Conservation (phyloP, 2,113 vertebrate genomes). For the Heliornis fulica region DNA sequence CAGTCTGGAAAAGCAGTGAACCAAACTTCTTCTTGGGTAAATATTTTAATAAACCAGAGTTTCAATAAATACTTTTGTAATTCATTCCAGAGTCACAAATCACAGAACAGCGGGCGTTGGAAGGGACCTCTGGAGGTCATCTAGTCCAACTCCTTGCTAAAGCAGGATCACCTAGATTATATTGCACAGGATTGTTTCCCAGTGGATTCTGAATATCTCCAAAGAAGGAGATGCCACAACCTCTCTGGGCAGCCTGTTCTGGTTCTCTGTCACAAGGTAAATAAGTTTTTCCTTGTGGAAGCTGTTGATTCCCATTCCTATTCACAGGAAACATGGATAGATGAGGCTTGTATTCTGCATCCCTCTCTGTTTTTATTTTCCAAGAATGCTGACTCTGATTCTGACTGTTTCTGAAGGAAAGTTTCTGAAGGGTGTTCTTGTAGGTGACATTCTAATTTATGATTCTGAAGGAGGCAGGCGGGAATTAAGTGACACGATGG, state of each 20-base stretch:
- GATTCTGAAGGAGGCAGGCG: constrained; percentile 5
- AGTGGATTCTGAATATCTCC: no score
- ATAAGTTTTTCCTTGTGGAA: background rate
- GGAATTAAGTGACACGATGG: constrained; percentile 46
- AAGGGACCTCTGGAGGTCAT: no score
- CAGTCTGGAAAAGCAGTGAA: background rate
- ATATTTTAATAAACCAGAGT: background rate
- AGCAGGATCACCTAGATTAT: no score
- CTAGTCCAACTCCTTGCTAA: no score
- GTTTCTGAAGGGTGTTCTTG: constrained; percentile 35
- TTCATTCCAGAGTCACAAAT: background rate
- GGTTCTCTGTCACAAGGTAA: no score
- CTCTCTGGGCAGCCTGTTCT: no score
- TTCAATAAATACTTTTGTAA: background rate
- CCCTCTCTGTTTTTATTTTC: background rate
- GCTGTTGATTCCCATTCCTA: background rate
- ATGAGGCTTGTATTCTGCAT: background rate
- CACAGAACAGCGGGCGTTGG: no score
- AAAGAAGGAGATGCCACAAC: no score
- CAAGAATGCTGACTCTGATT: background rate
- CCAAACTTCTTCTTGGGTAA: background rate
- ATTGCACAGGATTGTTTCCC: no score
- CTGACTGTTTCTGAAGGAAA: constrained; percentile 1
- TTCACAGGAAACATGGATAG: background rate
- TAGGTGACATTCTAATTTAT: constrained; percentile 46